A percentile compares a stretch with the other conserved stretches of the same genome.
These are phyloP conservation scores for Channallabes apus DNA, from an alignment of 2,797 vertebrate species.

Conservation along the genomic window DNA sequence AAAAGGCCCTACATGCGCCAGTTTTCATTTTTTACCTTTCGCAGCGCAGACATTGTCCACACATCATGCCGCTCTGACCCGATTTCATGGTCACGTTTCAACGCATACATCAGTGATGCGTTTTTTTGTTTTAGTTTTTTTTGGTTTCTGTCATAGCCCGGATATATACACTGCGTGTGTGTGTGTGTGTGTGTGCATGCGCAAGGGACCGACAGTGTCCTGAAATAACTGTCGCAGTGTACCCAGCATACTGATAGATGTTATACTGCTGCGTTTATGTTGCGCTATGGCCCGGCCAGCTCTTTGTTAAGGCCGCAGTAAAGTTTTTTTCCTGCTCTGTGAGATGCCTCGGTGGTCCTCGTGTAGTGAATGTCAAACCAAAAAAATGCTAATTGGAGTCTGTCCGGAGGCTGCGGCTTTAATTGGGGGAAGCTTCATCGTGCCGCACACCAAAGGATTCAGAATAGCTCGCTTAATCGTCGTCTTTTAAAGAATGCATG, in stretches of 20 bases:
- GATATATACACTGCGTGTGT: not conserved
- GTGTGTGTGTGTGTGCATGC: slow-evolving; percentile 2
- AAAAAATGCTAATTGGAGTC: slow-evolving; percentile 46
- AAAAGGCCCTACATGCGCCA: slow-evolving; percentile 33
- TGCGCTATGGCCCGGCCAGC: slow-evolving; percentile 26
- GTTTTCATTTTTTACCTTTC: not conserved
- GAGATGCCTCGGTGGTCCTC: slow-evolving; percentile 46
- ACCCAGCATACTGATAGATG: slow-evolving; percentile 57
- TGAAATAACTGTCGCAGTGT: slow-evolving; percentile 16
- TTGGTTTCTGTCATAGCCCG: not conserved
- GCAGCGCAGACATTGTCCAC: slow-evolving; percentile 44
- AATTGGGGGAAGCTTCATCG: slow-evolving; percentile 17
- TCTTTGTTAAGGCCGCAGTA: slow-evolving; percentile 55
- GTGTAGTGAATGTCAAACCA: slow-evolving; percentile 49
- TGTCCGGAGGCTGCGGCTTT: slow-evolving; percentile 10
- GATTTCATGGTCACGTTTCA: slow-evolving; percentile 59
- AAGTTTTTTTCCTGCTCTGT: slow-evolving; percentile 31
- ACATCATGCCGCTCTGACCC: slow-evolving; percentile 32
- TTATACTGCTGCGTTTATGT: slow-evolving; percentile 49
- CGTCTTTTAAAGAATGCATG: slow-evolving; percentile 1
- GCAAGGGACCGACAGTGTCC: not conserved
- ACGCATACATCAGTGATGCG: slow-evolving; percentile 52
- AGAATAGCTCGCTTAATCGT: slow-evolving; percentile 6
- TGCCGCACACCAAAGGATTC: not conserved
- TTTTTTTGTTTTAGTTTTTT: not conserved